Percentiles rank a stretch among this genome's conserved stretches.
Conservation (phyloP, 2,113 vertebrate genomes). For the Solea solea region DNA sequence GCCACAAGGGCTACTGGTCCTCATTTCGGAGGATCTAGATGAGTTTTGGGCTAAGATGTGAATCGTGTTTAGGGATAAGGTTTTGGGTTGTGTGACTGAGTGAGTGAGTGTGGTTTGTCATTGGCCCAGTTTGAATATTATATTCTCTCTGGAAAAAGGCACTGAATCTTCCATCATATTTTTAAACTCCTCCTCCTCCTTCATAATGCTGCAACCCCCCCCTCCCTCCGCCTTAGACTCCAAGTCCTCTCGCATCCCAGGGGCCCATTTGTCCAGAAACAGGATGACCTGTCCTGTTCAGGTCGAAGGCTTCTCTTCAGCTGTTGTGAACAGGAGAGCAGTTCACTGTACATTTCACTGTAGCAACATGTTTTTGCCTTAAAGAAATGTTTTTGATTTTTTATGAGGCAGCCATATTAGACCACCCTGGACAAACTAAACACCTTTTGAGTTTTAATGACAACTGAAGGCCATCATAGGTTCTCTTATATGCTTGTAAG, state of each 20-base stretch:
- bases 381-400: too few relatives aligned
- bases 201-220: neutral
- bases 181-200: conserved; percentile 33
- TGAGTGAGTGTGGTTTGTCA: conserved; percentile 34
- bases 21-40: too few relatives aligned
- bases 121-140: conserved; percentile 48
- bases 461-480: too few relatives aligned
- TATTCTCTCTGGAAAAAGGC: conserved; percentile 45
- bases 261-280: conserved; percentile 41
- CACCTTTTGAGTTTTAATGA: too few relatives aligned
- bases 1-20: too few relatives aligned
- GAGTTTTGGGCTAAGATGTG: too few relatives aligned
- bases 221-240: conserved; percentile 12
- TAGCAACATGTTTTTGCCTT: too few relatives aligned
- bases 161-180: conserved; percentile 51
- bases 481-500: too few relatives aligned
- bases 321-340: neutral
- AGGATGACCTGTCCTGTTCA: conserved; percentile 29
- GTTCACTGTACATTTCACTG: too few relatives aligned
- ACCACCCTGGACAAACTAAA: too few relatives aligned
- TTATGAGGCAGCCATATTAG: too few relatives aligned
- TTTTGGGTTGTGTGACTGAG: neutral
- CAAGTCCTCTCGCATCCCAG: conserved; percentile 27
- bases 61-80: too few relatives aligned
- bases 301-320: neutral